Base-by-base conservation (phyloP, 2,888 invertebrate species). In the Apotomis betuletana region DNA sequence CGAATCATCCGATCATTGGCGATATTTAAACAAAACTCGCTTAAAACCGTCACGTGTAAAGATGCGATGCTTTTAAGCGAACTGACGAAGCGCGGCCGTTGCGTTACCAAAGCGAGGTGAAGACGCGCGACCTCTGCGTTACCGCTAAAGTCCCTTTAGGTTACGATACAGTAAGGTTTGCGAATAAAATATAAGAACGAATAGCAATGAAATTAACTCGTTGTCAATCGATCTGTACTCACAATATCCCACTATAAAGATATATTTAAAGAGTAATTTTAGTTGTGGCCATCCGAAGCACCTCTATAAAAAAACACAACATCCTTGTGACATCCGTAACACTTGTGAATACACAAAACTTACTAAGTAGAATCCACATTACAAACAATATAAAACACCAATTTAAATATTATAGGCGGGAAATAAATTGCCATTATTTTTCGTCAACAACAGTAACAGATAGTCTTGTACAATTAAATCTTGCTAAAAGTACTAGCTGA, bases 231-330 rank as follows among this genome's bases (percentile, higher is more conserved):
- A 12, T 5, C 57, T 36, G 12, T 46, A 55, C 55, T 57, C 1
- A 12, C 46, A 57, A 36, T 57, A 46, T 46, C 55, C 57, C 65
- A 57, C 57, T 9, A 12, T 44, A 64, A 27, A 4, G 10, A 27
- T 57, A 65, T 46, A 65, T 46, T 55, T 38, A 27, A 41, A 54
- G 13, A 64, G 27, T 69, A 54, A 51, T 13, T 27, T 60, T 61
- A 69, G 27, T 62, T 70, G 59, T 76, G 77, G 76, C 75, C 76
- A 69, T 75, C 61, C 64, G 15, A 69, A 75, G 74, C 75, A 75
- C 75, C 75, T 69, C 63, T 64, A 59, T 65, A 41, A 51, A 67
- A 54, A 55, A 15, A 27, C 36, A 57, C 44, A 55, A 54, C 63
- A 63, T 63, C 8, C 54, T 70, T 62, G 63, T 64, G 52, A 61